Evolutionary conservation across 2,113 vertebrate species (phyloP).

Genomic region (Pygoscelis antarcticus): DNA sequence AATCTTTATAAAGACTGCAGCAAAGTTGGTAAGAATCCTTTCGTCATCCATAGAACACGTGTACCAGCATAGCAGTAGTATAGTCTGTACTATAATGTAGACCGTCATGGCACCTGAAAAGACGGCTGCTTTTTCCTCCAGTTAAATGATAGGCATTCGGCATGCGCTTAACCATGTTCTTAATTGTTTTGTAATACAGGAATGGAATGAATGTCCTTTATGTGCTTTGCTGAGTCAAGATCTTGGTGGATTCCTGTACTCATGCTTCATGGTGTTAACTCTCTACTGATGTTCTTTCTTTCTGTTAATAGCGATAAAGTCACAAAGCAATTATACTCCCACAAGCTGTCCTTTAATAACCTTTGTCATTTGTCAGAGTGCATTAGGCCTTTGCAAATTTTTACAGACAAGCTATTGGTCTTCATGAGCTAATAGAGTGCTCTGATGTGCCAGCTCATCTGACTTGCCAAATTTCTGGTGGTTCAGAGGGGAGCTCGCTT

Average conservation of each 20-base stretch:
- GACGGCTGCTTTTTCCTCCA: neutral
- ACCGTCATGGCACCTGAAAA: neutral
- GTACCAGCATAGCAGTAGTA: neutral
- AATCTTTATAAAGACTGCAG: neutral
- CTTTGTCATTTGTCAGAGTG: conserved; percentile 42
- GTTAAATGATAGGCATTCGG: neutral
- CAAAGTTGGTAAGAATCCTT: neutral
- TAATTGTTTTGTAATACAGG: neutral
- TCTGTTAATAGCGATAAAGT: conserved; percentile 36
- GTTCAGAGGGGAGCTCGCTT: neutral
- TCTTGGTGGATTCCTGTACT: neutral
- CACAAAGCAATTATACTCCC: conserved; percentile 48
- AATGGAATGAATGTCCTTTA: neutral
- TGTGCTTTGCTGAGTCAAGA: conserved; percentile 41
- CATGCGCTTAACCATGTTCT: neutral
- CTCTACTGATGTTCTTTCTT: neutral
- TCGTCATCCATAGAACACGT: neutral
- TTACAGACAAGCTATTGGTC: conserved; percentile 34
- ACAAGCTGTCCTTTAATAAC: conserved; percentile 48
- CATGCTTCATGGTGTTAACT: neutral
- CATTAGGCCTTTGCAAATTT: conserved; percentile 44
- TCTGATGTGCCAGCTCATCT: conserved; percentile 33
- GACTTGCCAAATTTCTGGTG: conserved; percentile 9
- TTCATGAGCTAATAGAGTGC: conserved; percentile 16
- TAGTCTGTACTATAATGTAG: neutral